phyloP scores from a whole-genome alignment of 2,113 vertebrate genomes.

The Pogona vitticeps region DNA sequence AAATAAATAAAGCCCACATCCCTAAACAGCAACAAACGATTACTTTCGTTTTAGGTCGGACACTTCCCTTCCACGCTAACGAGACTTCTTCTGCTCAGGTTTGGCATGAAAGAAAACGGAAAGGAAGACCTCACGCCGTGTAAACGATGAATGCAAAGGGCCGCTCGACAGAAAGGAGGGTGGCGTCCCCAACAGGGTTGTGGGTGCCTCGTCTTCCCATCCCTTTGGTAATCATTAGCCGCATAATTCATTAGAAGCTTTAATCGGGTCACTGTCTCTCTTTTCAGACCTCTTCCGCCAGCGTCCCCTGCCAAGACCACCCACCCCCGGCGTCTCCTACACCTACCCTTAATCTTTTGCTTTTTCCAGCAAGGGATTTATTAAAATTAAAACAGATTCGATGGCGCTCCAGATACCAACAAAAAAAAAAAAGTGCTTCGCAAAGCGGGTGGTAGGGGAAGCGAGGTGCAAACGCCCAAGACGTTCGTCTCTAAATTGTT shows the following conservation, averaged over 20 bases:
- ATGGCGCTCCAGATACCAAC: slow-evolving; percentile 81
- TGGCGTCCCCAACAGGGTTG: too few species aligned
- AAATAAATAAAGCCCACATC: too few species aligned
- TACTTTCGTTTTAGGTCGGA: too few species aligned
- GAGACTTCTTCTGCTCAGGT: background rate
- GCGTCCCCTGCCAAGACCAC: background rate
- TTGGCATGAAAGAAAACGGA: background rate
- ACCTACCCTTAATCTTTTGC: slow-evolving; percentile 49
- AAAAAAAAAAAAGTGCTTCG: slow-evolving; percentile 65
- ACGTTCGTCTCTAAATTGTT: slow-evolving; percentile 84
- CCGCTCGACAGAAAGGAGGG: slow-evolving; percentile 35
- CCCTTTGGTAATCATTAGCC: slow-evolving; percentile 71
- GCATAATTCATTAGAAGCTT: slow-evolving; percentile 78
- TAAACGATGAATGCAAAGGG: slow-evolving; percentile 58
- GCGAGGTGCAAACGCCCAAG: slow-evolving; percentile 81
- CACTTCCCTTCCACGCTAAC: background rate
- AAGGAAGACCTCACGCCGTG: too few species aligned
- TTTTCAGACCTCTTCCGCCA: slow-evolving; percentile 48
- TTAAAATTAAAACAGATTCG: slow-evolving; percentile 86
- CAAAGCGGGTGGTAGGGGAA: slow-evolving; percentile 78
- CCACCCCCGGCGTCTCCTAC: slow-evolving; percentile 35
- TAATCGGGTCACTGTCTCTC: slow-evolving; percentile 72
- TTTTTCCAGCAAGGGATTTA: slow-evolving; percentile 83
- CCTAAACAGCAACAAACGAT: too few species aligned
- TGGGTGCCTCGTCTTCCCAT: background rate